These are phyloP conservation scores for Heliconius congener DNA, from an alignment of 1,140 invertebrate species.

Conservation along the genomic window DNA sequence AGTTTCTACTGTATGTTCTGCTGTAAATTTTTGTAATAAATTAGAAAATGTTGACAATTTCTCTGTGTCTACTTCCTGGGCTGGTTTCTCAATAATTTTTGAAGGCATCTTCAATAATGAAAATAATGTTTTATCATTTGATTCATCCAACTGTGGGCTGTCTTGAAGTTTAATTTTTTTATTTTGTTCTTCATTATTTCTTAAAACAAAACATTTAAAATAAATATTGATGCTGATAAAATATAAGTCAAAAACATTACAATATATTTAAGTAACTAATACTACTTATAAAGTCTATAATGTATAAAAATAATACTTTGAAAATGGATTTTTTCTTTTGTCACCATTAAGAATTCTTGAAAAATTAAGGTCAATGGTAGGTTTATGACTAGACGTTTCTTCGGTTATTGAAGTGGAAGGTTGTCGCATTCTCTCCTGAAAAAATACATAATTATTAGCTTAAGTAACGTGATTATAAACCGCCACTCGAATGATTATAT, in stretches of 20 bases:
- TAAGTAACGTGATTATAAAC: not conserved
- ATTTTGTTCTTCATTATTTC: constrained; percentile 53
- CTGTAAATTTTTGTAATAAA: constrained; percentile 75
- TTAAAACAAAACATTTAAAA: constrained; percentile 39
- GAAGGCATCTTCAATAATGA: constrained; percentile 77
- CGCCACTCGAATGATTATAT: not conserved
- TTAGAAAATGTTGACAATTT: constrained; percentile 77
- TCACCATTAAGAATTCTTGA: constrained; percentile 75
- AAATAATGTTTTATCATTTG: constrained; percentile 82
- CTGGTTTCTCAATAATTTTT: constrained; percentile 58
- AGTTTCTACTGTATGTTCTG: constrained; percentile 69
- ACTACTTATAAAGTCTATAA: not conserved
- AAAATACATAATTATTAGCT: constrained; percentile 14
- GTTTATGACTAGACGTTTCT: constrained; percentile 49
- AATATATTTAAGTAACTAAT: not conserved
- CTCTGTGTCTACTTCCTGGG: constrained; percentile 58
- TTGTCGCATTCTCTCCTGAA: constrained; percentile 77
- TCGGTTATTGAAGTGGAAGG: constrained; percentile 55
- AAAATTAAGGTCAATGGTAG: constrained; percentile 64
- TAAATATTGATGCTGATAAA: not conserved
- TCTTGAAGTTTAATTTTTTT: constrained; percentile 63
- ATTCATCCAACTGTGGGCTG: constrained; percentile 65
- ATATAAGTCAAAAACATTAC: constrained; percentile 1
- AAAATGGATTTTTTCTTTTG: constrained; percentile 90
- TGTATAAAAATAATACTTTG: constrained; percentile 77